Base-by-base conservation (phyloP, 2,888 invertebrate species). In the Harpalus rufipes region DNA sequence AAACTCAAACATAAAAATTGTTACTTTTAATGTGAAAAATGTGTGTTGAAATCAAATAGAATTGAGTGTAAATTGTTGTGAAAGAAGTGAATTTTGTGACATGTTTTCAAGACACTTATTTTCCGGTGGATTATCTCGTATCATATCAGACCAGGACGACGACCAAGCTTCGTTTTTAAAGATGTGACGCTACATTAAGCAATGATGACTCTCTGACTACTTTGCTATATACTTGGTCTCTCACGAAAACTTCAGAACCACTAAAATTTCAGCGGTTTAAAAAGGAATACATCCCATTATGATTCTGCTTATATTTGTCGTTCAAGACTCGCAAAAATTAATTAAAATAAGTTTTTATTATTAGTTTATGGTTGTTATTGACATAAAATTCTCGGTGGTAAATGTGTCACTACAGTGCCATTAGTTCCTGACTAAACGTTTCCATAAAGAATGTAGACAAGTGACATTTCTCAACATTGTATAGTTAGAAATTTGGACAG, bases 151-250 rank as follows among this genome's bases (percentile, higher is more conserved):
- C 63, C 51, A 39, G n/a, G 68, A 74, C 59, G 44, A 51, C 76
- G 76, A 12, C 78, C 14, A 25, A 7, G 32, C 32, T 78, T 51
- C 58, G 32, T 78, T 83, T 82, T 83, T 39, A 83, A 56, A 74
- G 74, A 74, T 74, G 32, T 74, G 32, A 58, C 83, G 74, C 39
- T 83, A 83, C 83, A 83, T 83, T 76, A 83, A 83, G 83, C 83
- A 83, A 82, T 82, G 72, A 82, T 39, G 39, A 16, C 41, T 21
- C 32, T 51, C 12, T 68, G 10, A 32, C 68, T 32, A 32, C 32
- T 32, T n/a, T 41, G 18, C 44, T 44, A 0, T 74, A 44, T 74
- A 74, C 72, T 41, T 7, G 18, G n/a, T 68, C 7, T 68, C 41
- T 18, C 14, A 39, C 1, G 14, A 59, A 59, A 8, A 59, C 56